Evolutionary conservation across 2,888 invertebrate genomes (phyloP).

Genomic region (Cantharis rufa): DNA sequence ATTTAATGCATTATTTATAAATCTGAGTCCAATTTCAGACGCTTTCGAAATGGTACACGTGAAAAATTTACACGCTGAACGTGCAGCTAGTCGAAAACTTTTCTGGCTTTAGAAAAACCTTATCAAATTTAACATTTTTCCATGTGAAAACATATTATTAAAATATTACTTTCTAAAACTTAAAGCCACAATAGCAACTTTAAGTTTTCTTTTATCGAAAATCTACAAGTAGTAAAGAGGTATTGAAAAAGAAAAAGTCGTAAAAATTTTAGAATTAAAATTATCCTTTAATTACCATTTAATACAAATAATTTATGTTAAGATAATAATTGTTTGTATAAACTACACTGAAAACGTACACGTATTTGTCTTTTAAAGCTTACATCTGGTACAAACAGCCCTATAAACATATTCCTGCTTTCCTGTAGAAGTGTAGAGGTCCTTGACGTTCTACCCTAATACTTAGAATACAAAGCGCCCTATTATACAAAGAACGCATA

Average conservation of each 20-base stretch:
- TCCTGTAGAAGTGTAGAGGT: conserved; percentile 15
- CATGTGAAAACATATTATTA: not conserved
- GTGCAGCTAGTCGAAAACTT: conserved; percentile 22
- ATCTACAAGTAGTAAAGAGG: not conserved
- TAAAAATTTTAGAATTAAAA: not conserved
- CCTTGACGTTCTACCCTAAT: conserved; percentile 19
- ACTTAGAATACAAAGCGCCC: conserved; percentile 22
- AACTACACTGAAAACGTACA: not conserved
- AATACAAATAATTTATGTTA: not conserved
- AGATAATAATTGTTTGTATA: not conserved
- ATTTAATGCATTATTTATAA: conserved; percentile 26
- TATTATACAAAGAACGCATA: conserved; percentile 24
- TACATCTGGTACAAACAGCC: conserved; percentile 18
- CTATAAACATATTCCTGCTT: conserved; percentile 23
- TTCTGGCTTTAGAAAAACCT: conserved; percentile 11
- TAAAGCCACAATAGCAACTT: not conserved
- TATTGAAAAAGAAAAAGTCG: not conserved
- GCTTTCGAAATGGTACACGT: conserved; percentile 20
- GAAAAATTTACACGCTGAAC: conserved; percentile 23
- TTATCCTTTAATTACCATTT: not conserved
- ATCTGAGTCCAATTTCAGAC: conserved; percentile 20
- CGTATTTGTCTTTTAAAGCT: conserved; percentile 4
- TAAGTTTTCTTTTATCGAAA: not conserved
- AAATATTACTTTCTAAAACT: not conserved
- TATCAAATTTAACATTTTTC: conserved; percentile 18